phyloP scores from a whole-genome alignment of 2,888 invertebrate genomes.

The Vannuccia rotundouncinata region DNA sequence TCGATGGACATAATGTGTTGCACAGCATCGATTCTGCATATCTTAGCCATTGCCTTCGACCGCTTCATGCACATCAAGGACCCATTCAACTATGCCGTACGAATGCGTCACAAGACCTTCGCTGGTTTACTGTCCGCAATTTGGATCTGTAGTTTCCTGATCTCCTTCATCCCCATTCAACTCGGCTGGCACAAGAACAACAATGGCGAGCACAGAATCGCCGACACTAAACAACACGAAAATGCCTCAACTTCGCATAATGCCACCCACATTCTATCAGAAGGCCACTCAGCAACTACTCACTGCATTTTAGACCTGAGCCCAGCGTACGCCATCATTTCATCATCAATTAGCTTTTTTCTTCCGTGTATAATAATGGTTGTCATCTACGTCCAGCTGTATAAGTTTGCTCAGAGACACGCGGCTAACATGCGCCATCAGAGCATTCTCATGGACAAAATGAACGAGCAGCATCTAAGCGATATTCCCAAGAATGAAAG shows the following conservation, averaged over 20 bases:
- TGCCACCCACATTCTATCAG: conserved; percentile 41
- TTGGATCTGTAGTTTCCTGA: conserved; percentile 84
- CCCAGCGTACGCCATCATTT: conserved; percentile 89
- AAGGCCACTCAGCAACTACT: background rate
- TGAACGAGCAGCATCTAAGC: too few species aligned
- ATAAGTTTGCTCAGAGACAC: conserved; percentile 93
- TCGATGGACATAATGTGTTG: conserved; percentile 99
- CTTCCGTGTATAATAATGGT: conserved; percentile 97
- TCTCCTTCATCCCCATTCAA: conserved; percentile 91
- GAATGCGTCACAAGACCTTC: conserved; percentile 54
- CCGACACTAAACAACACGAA: background rate
- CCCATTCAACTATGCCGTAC: conserved; percentile 63
- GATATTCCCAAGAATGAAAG: too few species aligned
- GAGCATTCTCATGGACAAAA: background rate
- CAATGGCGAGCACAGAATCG: background rate
- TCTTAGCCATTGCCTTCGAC: conserved; percentile 95
- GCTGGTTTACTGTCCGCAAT: conserved; percentile 73
- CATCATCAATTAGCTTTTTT: conserved; percentile 94
- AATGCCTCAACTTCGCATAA: conserved; percentile 60
- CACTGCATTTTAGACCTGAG: conserved; percentile 83
- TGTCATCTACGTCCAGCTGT: conserved; percentile 81
- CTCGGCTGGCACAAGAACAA: conserved; percentile 69
- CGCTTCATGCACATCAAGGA: conserved; percentile 67
- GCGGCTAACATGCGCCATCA: conserved; percentile 72
- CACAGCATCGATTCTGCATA: conserved; percentile 93